Evolutionary conservation across 2,888 invertebrate genomes (phyloP), one percentile per base, ranked within the genome.

Genomic region (Epirrita christyi): DNA sequence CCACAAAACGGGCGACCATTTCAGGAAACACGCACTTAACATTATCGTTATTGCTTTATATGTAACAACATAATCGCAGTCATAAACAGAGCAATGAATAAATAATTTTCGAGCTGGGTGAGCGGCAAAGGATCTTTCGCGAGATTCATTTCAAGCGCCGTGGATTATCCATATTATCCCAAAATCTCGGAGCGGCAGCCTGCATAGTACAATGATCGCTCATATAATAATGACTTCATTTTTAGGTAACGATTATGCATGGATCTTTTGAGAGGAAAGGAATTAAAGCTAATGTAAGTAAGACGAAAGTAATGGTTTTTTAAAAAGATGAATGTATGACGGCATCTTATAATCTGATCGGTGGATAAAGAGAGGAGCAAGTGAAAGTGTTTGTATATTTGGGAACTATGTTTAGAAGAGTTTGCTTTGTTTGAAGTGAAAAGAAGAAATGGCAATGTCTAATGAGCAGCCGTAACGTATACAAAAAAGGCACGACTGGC

Each of bases 141-240:
- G 75, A 75, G 84, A 83, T 78, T 85, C 86, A 84, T 86, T 83
- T 78, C 78, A 76, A 83, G 81, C 83, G 74, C 68, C 77, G 71
- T 66, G 85, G 88, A 86, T 88, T 83, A 87, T 87, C 88, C 87
- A 86, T 83, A 88, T 87, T 87, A 88, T 86, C 86, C 85, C 72
- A 82, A 86, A 87, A 85, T 86, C 87, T 86, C 78, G 70, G 74
- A 83, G 76, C 78, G 76, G 75, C 83, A 85, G 80, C 76, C 72
- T 76, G 71, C 78, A 50, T 44, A 76, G 40, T 53, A 59, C 41
- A 48, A 80, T 78, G 81, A 86, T 84, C 78, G 76, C 60, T 83
- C 80, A 79, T 81, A 81, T 76, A 82, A 83, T 4, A 86, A 85
- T 81, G 71, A 81, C 80, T 83, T 77, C 67, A 82, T 80, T 83